These are phyloP conservation scores for Agapostemon virescens DNA, from an alignment of 2,888 invertebrate genomes.

Conservation along the genomic window DNA sequence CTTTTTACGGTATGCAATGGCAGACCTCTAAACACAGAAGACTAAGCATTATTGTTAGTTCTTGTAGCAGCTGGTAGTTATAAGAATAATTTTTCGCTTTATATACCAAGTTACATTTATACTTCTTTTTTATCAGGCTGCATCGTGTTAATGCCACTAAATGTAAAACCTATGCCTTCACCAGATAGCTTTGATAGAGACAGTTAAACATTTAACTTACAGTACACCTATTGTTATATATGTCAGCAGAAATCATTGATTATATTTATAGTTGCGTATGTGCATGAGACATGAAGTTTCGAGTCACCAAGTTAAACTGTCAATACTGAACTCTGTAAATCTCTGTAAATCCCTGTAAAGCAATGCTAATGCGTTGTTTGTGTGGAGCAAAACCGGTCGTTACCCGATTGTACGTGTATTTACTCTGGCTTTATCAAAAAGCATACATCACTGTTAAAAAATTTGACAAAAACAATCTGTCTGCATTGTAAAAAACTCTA, in stretches of 20 bases:
- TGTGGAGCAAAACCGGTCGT: not conserved
- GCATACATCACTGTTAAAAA: slow-evolving; percentile 10
- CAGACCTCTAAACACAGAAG: slow-evolving; percentile 57
- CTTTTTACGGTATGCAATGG: slow-evolving; percentile 61
- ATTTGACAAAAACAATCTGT: slow-evolving; percentile 20
- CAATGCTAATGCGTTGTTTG: not conserved
- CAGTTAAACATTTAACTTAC: slow-evolving; percentile 59
- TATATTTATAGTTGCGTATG: slow-evolving; percentile 43
- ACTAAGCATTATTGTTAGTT: slow-evolving; percentile 58
- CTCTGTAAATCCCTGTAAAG: slow-evolving; percentile 3
- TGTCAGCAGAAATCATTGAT: slow-evolving; percentile 56
- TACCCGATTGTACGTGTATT: not conserved
- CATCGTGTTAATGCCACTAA: slow-evolving; percentile 50
- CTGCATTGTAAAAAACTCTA: slow-evolving; percentile 16
- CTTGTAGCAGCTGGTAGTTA: slow-evolving; percentile 68
- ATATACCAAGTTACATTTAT: slow-evolving; percentile 58
- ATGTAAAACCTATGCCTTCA: slow-evolving; percentile 54
- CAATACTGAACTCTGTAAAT: slow-evolving; percentile 24
- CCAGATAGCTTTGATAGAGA: slow-evolving; percentile 60
- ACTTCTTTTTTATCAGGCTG: slow-evolving; percentile 55
- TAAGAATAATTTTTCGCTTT: slow-evolving; percentile 72
- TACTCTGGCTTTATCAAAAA: slow-evolving; percentile 19
- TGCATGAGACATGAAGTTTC: slow-evolving; percentile 53
- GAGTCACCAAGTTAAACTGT: slow-evolving; percentile 32
- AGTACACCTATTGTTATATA: slow-evolving; percentile 56